Base-by-base conservation (phyloP, 2,888 invertebrate genomes). In the Prostheceraeus crozeri region DNA sequence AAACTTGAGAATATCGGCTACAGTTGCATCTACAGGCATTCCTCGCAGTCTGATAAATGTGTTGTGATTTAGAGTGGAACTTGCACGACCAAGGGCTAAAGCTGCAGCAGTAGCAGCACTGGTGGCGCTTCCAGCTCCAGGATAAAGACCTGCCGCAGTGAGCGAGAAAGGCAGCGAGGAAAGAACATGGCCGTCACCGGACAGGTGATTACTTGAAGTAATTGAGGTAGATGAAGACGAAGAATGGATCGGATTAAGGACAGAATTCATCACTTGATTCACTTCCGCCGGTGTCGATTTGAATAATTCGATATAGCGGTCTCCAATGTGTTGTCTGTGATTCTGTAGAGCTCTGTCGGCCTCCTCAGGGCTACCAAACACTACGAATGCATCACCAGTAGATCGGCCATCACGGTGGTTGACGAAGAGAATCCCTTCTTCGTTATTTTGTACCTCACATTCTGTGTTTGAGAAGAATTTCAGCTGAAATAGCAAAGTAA, bases 271-370 rank as follows among this genome's bases (percentile, higher is more conserved):
- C 72, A 91, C 94, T 85, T 99, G 96, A 79, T 96, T 94, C 51
- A 99, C 96, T 80, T 99, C 98, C 14, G 96, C 96, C 0, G 90
- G 93, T 8, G 96, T 96, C 65, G 90, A 91, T 64, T 94, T 81
- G 77, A 99, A 98, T 63, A 98, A 82, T 79, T 98, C 98, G 63
- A 98, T 98, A 76, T 98, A 98, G 67, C 98, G 82, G 14, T 89
- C 85, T 0, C 98, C 98, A 71, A 98, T 98, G 23, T 86, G 84
- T 76, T 94, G 89, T 64, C 91, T 81, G 77, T 99, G 96, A 70
- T 96, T 86, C 35, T 86, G 84, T 30, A 98, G 81, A 0, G 96
- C 96, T 71, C 86, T 86, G 1, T 85, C 83, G 0, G 90, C 86
- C 71, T 94, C 91, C 1, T 86, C 84, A 73, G 98, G 98, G 46